phyloP scores from a whole-genome alignment of 2,113 vertebrate genomes.

The Galbula dea region DNA sequence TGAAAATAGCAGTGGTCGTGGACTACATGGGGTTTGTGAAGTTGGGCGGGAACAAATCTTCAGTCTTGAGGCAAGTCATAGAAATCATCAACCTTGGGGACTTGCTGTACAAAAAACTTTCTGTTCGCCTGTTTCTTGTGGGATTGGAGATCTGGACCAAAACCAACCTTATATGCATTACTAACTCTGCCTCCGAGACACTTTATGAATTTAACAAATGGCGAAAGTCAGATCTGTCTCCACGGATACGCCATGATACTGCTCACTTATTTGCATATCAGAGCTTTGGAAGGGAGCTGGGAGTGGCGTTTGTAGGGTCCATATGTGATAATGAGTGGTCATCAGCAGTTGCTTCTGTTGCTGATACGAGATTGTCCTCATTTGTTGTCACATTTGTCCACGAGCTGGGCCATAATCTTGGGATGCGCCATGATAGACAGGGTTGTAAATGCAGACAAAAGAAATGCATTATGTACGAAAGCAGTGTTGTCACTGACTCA shows the following conservation, averaged over 20 bases:
- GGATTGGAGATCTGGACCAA: slow-evolving; percentile 69
- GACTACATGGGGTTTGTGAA: slow-evolving; percentile 19
- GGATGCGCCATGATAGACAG: neutral
- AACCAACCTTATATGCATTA: neutral
- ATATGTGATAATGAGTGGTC: neutral
- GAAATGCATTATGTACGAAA: slow-evolving; percentile 16
- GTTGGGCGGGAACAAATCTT: neutral
- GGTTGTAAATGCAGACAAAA: slow-evolving; percentile 25
- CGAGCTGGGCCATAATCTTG: slow-evolving; percentile 68
- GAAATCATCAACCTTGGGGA: slow-evolving; percentile 21
- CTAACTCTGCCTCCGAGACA: neutral
- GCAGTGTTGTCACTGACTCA: neutral
- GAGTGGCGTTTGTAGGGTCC: neutral
- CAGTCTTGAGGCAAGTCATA: slow-evolving; percentile 8
- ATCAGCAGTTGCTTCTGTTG: neutral
- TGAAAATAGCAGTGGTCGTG: slow-evolving; percentile 17
- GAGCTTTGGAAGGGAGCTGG: slow-evolving; percentile 25
- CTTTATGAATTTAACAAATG: neutral
- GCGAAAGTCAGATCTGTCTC: neutral
- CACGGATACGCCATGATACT: neutral
- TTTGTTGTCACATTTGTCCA: slow-evolving; percentile 32
- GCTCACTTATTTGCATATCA: slow-evolving; percentile 44
- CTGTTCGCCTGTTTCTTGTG: neutral
- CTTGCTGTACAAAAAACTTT: neutral
- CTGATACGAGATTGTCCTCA: neutral